phyloP scores from a whole-genome alignment of 2,797 vertebrate genomes.

The Fistularia tabacaria region DNA sequence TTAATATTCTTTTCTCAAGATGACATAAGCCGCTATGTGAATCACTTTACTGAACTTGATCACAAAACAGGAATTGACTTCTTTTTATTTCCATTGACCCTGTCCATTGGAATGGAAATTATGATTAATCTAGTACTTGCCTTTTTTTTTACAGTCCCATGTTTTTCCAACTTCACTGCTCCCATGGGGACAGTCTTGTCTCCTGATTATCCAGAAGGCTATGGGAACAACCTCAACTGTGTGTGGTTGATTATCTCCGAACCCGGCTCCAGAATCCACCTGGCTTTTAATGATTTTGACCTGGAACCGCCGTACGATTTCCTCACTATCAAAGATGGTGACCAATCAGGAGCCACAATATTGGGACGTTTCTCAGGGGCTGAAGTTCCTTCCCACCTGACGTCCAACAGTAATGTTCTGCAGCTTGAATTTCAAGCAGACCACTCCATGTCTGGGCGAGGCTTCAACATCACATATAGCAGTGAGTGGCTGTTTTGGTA shows the following conservation, averaged over 20 bases:
- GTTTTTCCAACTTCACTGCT: conserved; percentile 97
- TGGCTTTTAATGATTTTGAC: conserved; percentile 98
- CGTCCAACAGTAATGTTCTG: conserved; percentile 90
- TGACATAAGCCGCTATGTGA: too few species aligned
- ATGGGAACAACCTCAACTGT: conserved; percentile 98
- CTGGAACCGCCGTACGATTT: conserved; percentile 98
- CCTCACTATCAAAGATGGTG: conserved; percentile 94
- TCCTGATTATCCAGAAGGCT: conserved; percentile 97
- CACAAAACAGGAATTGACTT: too few species aligned
- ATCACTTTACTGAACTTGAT: too few species aligned
- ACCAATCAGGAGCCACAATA: conserved; percentile 84
- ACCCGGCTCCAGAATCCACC: conserved; percentile 90
- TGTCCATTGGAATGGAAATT: too few species aligned
- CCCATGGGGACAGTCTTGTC: conserved; percentile 95
- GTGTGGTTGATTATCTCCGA: conserved; percentile 98
- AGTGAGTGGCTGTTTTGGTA: conserved; percentile 76
- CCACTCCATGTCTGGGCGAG: conserved; percentile 97
- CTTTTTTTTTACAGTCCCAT: conserved; percentile 81
- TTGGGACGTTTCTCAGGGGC: conserved; percentile 94
- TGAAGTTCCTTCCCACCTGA: conserved; percentile 95
- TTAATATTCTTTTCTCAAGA: too few species aligned
- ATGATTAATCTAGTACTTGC: background rate
- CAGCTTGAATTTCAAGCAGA: conserved; percentile 97
- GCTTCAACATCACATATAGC: conserved; percentile 98
- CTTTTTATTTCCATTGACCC: too few species aligned